Percentiles rank a stretch among this genome's conserved stretches.
These are phyloP conservation scores for Oxyura jamaicensis DNA, from an alignment of 2,113 vertebrate species.

Conservation along the genomic window DNA sequence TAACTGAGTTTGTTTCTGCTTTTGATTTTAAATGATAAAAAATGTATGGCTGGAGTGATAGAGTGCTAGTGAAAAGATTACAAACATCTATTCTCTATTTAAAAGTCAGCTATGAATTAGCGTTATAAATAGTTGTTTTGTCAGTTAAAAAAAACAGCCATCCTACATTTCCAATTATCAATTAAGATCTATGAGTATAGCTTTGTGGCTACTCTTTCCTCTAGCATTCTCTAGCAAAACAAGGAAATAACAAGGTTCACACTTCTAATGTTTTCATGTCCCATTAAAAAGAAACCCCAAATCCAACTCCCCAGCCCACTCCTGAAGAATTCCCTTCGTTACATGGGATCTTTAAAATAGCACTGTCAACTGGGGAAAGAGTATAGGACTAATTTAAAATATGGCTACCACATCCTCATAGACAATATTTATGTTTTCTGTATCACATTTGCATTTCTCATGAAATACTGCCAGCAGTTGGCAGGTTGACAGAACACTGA, in stretches of 20 bases:
- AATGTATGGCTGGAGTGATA: not conserved
- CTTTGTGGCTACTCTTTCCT: not conserved
- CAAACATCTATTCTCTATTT: not conserved
- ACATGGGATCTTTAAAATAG: not conserved
- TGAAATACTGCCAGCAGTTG: not conserved
- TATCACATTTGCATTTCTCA: not conserved
- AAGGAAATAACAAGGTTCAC: not conserved
- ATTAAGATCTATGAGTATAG: not conserved
- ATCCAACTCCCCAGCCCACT: not conserved
- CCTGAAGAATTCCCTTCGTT: not conserved
- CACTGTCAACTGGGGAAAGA: not conserved
- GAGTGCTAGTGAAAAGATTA: not conserved
- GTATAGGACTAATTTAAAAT: not conserved
- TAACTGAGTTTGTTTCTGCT: not conserved
- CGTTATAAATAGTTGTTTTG: not conserved
- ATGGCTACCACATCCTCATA: not conserved
- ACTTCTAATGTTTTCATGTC: not conserved
- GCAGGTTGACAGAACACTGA: conserved; percentile 31
- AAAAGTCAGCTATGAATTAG: not conserved
- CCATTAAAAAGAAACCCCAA: not conserved
- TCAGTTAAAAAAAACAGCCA: not conserved
- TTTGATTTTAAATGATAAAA: not conserved
- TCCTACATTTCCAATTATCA: not conserved
- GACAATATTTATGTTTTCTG: conserved; percentile 2
- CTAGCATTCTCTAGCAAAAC: not conserved